Percentiles rank a stretch among this genome's conserved stretches.
These are phyloP conservation scores for Galaxea fascicularis DNA, from an alignment of 92 coral and sea anemone species.

Conservation along the genomic window DNA sequence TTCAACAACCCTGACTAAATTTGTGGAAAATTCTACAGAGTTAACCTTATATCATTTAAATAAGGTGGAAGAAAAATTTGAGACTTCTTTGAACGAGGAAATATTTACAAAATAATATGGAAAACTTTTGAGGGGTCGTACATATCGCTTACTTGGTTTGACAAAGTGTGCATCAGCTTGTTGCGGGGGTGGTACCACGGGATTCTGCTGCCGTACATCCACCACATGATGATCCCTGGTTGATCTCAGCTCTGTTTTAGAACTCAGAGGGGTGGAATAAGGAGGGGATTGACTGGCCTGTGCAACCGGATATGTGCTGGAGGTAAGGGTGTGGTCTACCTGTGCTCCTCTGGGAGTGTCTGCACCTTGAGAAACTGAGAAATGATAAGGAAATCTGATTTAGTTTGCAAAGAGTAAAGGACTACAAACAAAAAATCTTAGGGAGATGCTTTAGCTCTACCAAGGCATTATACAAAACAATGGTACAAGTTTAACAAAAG, in stretches of 20 bases:
- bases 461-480: no score
- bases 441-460: no score
- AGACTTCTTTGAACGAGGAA: no score
- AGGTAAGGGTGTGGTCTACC: not conserved
- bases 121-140: not conserved
- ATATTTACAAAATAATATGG: no score
- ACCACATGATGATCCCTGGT: constrained; percentile 87
- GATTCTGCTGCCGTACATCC: constrained; percentile 81
- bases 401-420: no score
- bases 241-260: constrained; percentile 80
- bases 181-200: constrained; percentile 77
- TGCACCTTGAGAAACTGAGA: constrained; percentile 20
- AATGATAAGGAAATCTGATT: not conserved
- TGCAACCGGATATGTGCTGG: constrained; percentile 8
- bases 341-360: constrained; percentile 12
- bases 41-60: no score
- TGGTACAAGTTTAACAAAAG: no score
- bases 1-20: no score
- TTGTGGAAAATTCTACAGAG: no score
- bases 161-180: constrained; percentile 74
- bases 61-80: no score
- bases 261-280: constrained; percentile 65
- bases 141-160: constrained; percentile 52
- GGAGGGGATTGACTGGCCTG: constrained; percentile 18
- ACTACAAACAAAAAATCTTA: no score